These are phyloP conservation scores for Eupeodes latifasciatus DNA, from an alignment of 2,888 invertebrate genomes.

Conservation along the genomic window DNA sequence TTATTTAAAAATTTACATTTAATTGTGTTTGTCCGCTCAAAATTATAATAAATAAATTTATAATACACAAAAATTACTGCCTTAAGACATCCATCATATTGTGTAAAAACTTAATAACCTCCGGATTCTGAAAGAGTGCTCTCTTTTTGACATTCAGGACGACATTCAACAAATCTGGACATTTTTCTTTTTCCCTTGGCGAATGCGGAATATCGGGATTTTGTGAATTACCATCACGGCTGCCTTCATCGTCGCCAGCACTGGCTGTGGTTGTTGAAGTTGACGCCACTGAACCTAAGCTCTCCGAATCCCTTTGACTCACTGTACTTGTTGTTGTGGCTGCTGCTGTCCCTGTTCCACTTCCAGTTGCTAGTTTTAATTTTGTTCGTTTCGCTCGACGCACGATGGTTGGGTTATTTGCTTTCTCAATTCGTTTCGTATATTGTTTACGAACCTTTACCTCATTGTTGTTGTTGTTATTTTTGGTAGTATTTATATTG, in stretches of 20 bases:
- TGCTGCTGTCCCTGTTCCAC: conserved; percentile 53
- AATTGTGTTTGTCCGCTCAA: conserved; percentile 5
- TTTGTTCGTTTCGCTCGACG: conserved; percentile 66
- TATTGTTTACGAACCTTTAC: conserved; percentile 74
- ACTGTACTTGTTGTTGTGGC: conserved; percentile 56
- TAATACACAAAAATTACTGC: conserved; percentile 8
- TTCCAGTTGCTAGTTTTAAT: conserved; percentile 75
- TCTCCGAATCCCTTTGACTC: conserved; percentile 64
- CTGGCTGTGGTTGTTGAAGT: conserved; percentile 58
- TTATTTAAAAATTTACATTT: neutral
- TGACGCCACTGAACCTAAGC: conserved; percentile 56
- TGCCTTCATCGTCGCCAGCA: conserved; percentile 78
- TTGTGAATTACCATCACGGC: conserved; percentile 77
- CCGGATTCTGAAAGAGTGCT: conserved; percentile 81
- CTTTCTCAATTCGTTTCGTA: conserved; percentile 68
- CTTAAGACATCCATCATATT: conserved; percentile 80
- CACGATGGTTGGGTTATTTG: conserved; percentile 73
- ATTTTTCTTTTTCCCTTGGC: conserved; percentile 80
- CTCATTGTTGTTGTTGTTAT: conserved; percentile 52
- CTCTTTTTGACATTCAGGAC: conserved; percentile 82
- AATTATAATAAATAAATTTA: neutral
- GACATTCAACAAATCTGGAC: conserved; percentile 81
- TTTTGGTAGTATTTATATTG: conserved; percentile 31
- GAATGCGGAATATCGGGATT: conserved; percentile 69
- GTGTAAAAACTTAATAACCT: conserved; percentile 81